phyloP scores from a whole-genome alignment of 2,797 vertebrate species.

The Enteromius treurensis region DNA sequence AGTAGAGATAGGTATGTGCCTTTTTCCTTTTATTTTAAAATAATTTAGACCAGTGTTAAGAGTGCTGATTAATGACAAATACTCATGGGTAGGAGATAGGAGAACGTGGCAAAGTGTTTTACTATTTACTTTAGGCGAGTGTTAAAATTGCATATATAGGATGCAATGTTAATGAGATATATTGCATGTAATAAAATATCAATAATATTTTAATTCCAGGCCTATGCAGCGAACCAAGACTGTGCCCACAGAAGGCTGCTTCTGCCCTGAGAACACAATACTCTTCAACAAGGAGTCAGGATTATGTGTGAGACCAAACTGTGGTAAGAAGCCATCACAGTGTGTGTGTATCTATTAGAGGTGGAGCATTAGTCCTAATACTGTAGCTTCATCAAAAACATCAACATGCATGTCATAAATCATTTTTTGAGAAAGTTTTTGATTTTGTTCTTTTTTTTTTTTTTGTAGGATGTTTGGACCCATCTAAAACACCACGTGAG shows the following conservation, averaged over 20 bases:
- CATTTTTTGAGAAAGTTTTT: no score
- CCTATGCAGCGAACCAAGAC: constrained; percentile 29
- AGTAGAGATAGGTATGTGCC: constrained; percentile 74
- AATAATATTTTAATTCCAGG: constrained; percentile 25
- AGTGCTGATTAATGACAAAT: not conserved
- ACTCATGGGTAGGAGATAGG: not conserved
- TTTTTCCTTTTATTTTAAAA: not conserved
- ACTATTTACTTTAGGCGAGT: no score
- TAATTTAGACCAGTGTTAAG: not conserved
- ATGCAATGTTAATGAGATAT: not conserved
- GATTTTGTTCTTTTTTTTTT: no score
- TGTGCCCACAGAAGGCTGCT: constrained; percentile 85
- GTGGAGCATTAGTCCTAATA: no score
- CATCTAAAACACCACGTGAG: no score
- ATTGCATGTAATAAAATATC: not conserved
- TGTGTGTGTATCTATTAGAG: no score
- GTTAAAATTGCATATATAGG: not conserved
- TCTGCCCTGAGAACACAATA: constrained; percentile 87
- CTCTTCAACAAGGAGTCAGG: constrained; percentile 80
- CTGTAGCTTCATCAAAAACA: no score
- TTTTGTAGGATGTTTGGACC: no score
- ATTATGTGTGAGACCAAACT: constrained; percentile 65
- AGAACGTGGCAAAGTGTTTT: no score
- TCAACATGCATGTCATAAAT: no score
- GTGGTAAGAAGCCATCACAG: no score